Evolutionary conservation across 2,113 vertebrate species (phyloP).

Genomic region (Phyllostomus hastatus): DNA sequence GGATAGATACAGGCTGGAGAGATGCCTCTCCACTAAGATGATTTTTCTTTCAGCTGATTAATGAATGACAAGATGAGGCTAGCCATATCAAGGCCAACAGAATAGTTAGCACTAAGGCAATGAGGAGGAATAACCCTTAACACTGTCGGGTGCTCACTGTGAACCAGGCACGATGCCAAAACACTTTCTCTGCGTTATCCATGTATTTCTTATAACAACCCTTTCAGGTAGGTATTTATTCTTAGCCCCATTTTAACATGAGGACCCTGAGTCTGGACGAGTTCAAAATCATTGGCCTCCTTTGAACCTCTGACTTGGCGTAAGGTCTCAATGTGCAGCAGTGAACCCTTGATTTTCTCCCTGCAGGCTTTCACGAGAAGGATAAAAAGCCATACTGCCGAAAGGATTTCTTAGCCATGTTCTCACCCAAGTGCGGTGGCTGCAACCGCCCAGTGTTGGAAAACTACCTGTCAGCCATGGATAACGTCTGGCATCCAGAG

Average conservation of each 20-base stretch:
- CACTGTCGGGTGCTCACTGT: not conserved
- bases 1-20: not conserved
- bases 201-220: not conserved
- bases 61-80: not conserved
- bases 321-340: not conserved
- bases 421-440: constrained; percentile 91
- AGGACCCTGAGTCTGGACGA: not conserved
- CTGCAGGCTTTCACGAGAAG: constrained; percentile 86
- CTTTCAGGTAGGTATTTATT: no score
- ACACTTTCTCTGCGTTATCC: not conserved
- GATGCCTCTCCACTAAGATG: not conserved
- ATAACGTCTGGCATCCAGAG: constrained; percentile 90
- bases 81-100: not conserved
- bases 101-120: not conserved
- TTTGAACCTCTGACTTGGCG: not conserved
- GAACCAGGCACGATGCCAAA: not conserved
- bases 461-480: constrained; percentile 90
- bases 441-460: constrained; percentile 86
- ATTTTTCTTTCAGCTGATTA: not conserved
- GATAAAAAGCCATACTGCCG: constrained; percentile 90
- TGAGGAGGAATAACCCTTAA: not conserved
- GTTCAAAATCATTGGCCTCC: not conserved
- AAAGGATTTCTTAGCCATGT: constrained; percentile 90
- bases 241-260: not conserved
- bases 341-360: not conserved